Evolutionary conservation across 2,797 vertebrate genomes (phyloP), one percentile per base, ranked within the genome.

Genomic region (Ceryle rudis): DNA sequence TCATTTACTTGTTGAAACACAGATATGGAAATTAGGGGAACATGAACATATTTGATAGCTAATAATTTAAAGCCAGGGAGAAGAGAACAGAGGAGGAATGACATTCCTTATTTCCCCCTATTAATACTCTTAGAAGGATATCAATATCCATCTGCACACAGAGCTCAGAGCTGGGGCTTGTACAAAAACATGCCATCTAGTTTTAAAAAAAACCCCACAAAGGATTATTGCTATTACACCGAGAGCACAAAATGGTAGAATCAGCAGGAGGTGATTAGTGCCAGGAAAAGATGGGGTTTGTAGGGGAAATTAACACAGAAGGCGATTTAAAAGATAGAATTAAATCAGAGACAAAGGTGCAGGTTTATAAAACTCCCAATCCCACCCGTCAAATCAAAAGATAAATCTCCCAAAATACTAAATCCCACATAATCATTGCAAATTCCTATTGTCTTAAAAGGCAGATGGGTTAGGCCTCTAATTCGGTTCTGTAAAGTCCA

Each of bases 401-500:
- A 91, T 72, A 91, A 88, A 96, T 73, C 81, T 86, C 64, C 64
- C 94, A 84, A 84, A 90, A 60, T 44, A 60, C 58, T 88, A 90
- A 94, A 96, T 93, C 52, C 61, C 71, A 61, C 6, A 46, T 91
- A 95, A 95, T 93, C 86, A 65, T 39, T 72, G 69, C 35, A 87
- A 92, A 92, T 65, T 85, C 88, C 44, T 86, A 62, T 92, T 92
- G 26, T 91, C 49, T 90, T 82, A 81, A 82, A 64, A 85, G 88
- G 92, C 94, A 97, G 95, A 94, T 95, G 94, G 97, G 95, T 96
- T 74, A 96, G 95, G 93, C 88, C 90, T 95, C 78, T 93, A 78
- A 89, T 90, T 89, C 10, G 2, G 80, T 90, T 88, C 80, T 84
- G n/a, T 64, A 92, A 96, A 95, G 39, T 95, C 92, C 79, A 57